Base-by-base conservation (phyloP, 1,140 invertebrate genomes). In the Rhyacophila brunnea region DNA sequence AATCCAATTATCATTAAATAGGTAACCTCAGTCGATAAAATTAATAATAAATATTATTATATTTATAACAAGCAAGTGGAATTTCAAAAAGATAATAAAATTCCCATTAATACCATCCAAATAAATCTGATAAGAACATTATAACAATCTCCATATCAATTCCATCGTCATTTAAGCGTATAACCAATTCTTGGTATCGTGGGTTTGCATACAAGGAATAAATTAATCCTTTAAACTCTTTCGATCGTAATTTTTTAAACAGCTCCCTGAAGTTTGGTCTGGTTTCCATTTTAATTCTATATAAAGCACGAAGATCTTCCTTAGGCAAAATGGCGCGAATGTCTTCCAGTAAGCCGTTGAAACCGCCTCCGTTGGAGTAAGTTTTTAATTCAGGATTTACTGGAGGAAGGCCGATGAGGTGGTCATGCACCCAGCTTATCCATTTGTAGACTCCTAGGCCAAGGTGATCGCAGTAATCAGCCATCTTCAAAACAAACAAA, bases 201-300 rank as follows among this genome's bases (percentile, higher is more conserved):
- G 10, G 17, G 20, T 47, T 47, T 9, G 19, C 45, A 11, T 47
- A 47, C n/a, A 47, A 23, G 20, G 14, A 18, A 28, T 47, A 20
- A 23, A 47, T 47, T 5, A 47, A 23, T 6, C 4, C 19, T 11
- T 47, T 15, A 19, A 58, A 58, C 23, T 58, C 46, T 14, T 23
- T 17, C n/a, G 55, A 58, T 1, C 46, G 38, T 2, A 58, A 17
- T 10, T 49, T 49, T 2, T 48, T 11, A 9, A 58, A 34, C 2
- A 58, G 40, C 1, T 32, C 23, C 15, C 32, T 48, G 46, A 49
- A 58, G 6, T 58, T 46, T 28, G 38, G 17, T 11, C 55, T 58
- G 14, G 11, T 58, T 34, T 58, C 35, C 46, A 49, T 38, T 32
- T 58, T 58, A 7, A 28, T 35, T 14, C 49, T 23, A 15, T 43